Conservation (phyloP, 2,888 invertebrate genomes). For the Heliconius erato region DNA sequence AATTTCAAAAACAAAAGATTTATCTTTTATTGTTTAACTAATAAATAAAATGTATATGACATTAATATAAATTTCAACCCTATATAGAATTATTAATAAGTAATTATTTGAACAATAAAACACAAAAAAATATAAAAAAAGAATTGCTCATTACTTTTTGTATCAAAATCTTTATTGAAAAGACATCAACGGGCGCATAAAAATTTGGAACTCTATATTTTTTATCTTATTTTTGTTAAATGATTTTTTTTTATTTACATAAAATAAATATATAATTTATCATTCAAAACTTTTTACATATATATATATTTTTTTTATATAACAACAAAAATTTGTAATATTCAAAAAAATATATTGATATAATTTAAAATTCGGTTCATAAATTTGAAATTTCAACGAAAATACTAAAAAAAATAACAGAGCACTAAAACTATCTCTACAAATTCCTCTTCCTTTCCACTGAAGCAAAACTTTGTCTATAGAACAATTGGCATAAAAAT, state of each 20-base stretch:
- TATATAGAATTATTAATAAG: background rate
- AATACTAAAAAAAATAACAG: background rate
- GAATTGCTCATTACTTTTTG: background rate
- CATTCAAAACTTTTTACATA: background rate
- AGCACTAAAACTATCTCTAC: background rate
- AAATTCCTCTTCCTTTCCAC: background rate
- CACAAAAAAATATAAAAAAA: no score
- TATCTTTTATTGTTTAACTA: no score
- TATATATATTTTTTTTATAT: no score
- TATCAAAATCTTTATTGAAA: conserved; percentile 16
- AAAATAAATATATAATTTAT: background rate
- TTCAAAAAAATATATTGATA: no score
- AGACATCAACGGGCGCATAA: conserved; percentile 25
- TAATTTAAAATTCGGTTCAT: no score
- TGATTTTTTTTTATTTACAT: background rate
- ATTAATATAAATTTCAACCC: no score
- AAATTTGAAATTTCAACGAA: background rate
- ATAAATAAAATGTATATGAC: background rate
- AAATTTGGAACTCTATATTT: conserved; percentile 9
- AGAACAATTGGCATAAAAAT: background rate
- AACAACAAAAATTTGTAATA: no score
- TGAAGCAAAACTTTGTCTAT: background rate
- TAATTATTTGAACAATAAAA: background rate
- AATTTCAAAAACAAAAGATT: no score
- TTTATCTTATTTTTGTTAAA: background rate